phyloP scores from a whole-genome alignment of 1,140 invertebrate species.

The Battus philenor region DNA sequence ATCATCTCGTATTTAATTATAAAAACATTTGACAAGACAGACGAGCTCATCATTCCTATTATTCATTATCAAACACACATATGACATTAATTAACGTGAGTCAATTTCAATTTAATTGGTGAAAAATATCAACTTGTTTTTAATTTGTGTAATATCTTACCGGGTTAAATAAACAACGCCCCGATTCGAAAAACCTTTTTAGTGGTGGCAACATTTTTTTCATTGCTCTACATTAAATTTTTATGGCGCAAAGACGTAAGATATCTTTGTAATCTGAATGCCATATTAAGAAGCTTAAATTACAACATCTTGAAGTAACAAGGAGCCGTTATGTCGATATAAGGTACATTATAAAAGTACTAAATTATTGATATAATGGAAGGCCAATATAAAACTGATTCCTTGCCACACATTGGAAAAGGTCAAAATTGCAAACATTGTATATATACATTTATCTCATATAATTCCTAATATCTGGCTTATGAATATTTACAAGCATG shows the following conservation, averaged over 20 bases:
- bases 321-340: background rate
- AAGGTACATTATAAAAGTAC: background rate
- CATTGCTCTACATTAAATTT: constrained; percentile 4
- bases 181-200: constrained; percentile 3
- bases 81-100: too few relatives aligned
- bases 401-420: background rate
- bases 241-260: constrained; percentile 2
- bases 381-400: background rate
- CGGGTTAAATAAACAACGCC: too few relatives aligned
- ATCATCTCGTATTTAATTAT: constrained; percentile 9
- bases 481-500: too few relatives aligned
- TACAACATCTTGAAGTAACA: constrained; percentile 1
- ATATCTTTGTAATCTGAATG: constrained; percentile 7
- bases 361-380: constrained; percentile 2
- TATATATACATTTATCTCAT: too few relatives aligned
- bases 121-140: too few relatives aligned
- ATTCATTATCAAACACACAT: too few relatives aligned
- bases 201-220: background rate
- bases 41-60: too few relatives aligned
- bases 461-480: too few relatives aligned
- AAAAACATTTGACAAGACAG: constrained; percentile 2
- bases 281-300: constrained; percentile 9
- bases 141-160: too few relatives aligned
- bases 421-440: background rate
- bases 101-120: too few relatives aligned